phyloP scores from a whole-genome alignment of 2,888 invertebrate genomes.

The Notodonta ziczac region DNA sequence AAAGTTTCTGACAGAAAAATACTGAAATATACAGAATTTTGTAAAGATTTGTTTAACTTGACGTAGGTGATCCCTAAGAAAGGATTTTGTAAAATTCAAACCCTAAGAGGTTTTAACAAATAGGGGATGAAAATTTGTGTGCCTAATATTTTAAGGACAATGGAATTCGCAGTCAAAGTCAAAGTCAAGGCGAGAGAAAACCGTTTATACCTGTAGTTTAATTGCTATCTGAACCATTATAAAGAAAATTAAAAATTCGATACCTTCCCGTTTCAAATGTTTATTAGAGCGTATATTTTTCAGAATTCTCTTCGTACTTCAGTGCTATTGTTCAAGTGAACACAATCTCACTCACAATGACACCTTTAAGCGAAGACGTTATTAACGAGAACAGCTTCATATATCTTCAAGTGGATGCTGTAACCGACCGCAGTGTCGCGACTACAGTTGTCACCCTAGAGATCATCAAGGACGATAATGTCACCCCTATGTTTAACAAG shows the following conservation, averaged over 20 bases:
- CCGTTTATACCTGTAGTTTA: neutral
- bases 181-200: neutral
- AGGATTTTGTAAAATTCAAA: too few relatives aligned
- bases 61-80: too few relatives aligned
- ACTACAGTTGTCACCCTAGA: constrained; percentile 57
- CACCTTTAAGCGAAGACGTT: constrained; percentile 41
- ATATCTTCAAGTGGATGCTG: constrained; percentile 53
- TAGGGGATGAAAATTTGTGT: too few relatives aligned
- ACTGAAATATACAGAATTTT: too few relatives aligned
- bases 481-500: constrained; percentile 61
- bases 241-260: neutral
- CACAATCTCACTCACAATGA: constrained; percentile 54
- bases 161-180: neutral
- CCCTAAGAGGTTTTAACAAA: too few relatives aligned
- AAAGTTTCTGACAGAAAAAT: too few relatives aligned
- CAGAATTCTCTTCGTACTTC: constrained; percentile 56
- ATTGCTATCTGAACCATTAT: neutral
- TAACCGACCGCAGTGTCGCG: constrained; percentile 44
- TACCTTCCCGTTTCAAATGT: neutral
- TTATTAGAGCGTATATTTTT: constrained; percentile 26
- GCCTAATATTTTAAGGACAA: neutral
- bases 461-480: constrained; percentile 62
- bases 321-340: constrained; percentile 40
- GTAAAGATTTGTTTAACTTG: too few relatives aligned
- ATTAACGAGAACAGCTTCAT: constrained; percentile 58